Evolutionary conservation across 2,113 vertebrate genomes (phyloP).

Genomic region (Microcebus jonahi): DNA sequence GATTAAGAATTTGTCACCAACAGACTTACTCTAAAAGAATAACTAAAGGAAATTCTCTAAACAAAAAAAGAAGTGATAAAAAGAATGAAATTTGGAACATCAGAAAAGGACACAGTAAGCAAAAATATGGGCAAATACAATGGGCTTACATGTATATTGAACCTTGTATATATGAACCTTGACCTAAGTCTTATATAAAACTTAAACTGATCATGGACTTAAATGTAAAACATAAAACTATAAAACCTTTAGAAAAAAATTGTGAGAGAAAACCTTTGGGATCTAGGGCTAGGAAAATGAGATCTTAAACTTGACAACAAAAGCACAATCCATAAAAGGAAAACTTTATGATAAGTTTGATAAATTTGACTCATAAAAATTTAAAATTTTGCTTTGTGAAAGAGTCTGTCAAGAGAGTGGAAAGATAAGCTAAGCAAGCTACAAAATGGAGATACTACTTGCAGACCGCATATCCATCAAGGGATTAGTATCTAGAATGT

Average conservation of each 20-base stretch:
- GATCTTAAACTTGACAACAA: not conserved
- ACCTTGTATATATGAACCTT: not conserved
- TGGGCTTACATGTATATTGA: not conserved
- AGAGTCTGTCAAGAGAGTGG: not conserved
- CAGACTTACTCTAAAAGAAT: not conserved
- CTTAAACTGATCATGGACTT: not conserved
- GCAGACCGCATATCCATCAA: not conserved
- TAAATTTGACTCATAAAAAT: not conserved
- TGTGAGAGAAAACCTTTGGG: not conserved
- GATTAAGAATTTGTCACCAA: not conserved
- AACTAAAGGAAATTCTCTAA: not conserved
- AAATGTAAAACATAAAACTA: not conserved
- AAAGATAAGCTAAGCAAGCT: not conserved
- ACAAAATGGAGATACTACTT: not conserved
- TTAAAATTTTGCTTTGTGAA: not conserved
- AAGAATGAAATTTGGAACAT: not conserved
- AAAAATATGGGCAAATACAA: not conserved
- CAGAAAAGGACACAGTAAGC: not conserved
- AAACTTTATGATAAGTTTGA: not conserved
- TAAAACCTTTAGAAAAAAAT: not conserved
- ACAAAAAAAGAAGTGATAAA: constrained; percentile 1
- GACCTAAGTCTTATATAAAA: not conserved
- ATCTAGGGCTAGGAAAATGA: not conserved
- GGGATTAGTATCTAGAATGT: not conserved
- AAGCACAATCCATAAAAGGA: not conserved